Percentiles rank a stretch among this genome's conserved stretches.
Evolutionary conservation across 2,797 vertebrate genomes (phyloP).

Genomic region (Discoglossus pictus): DNA sequence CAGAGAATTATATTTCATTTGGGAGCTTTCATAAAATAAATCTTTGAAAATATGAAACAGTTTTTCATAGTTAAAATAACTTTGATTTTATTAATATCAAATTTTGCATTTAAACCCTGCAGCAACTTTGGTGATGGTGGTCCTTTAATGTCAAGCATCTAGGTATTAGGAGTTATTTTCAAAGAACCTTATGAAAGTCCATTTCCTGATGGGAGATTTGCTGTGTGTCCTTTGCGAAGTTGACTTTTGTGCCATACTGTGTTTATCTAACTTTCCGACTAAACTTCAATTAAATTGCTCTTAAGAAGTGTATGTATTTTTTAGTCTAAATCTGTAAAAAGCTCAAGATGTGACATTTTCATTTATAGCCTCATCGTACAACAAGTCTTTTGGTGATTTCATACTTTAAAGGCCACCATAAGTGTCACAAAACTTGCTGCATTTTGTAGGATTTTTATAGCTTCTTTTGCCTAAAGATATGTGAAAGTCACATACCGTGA

Average conservation of each 20-base stretch:
- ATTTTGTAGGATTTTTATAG: slow-evolving; percentile 42
- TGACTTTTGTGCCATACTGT: slow-evolving; percentile 40
- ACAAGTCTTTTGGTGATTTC: slow-evolving; percentile 40
- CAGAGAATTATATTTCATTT: too few relatives aligned
- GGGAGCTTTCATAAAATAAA: too few relatives aligned
- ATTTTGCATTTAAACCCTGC: too few relatives aligned
- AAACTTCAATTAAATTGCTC: slow-evolving; percentile 45
- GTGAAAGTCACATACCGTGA: slow-evolving; percentile 49
- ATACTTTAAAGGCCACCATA: slow-evolving; percentile 44
- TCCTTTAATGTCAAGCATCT: too few relatives aligned
- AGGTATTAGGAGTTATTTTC: too few relatives aligned
- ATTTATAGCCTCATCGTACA: slow-evolving; percentile 36
- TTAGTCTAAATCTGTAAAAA: slow-evolving; percentile 32
- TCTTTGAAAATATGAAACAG: too few relatives aligned
- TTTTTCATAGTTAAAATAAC: too few relatives aligned
- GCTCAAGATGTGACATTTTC: slow-evolving; percentile 45
- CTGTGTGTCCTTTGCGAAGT: slow-evolving; percentile 17
- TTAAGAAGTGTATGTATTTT: slow-evolving; percentile 34
- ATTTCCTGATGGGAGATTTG: slow-evolving; percentile 13
- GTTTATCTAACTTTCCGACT: slow-evolving; percentile 37
- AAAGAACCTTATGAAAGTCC: too few relatives aligned
- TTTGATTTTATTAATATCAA: too few relatives aligned
- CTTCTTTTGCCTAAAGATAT: slow-evolving; percentile 34
- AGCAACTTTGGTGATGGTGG: too few relatives aligned
- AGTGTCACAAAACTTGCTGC: slow-evolving; percentile 45